phyloP scores from a whole-genome alignment of 2,797 vertebrate genomes.

The Pseudochromis fuscus region DNA sequence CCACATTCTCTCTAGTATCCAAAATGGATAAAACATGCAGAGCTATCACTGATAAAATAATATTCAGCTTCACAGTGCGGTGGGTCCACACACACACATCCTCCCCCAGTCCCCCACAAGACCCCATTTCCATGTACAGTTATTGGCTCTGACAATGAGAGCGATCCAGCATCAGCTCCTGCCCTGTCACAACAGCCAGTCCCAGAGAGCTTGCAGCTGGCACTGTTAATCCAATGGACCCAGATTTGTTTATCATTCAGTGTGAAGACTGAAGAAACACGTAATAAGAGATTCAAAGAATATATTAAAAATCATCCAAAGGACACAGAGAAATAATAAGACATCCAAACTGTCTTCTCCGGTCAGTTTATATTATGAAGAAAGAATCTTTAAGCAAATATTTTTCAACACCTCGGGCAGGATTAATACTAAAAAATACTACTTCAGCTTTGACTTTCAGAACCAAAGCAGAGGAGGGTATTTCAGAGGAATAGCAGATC shows the following conservation, averaged over 20 bases:
- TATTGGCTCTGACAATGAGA: slow-evolving; percentile 49
- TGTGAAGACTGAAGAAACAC: slow-evolving; percentile 21
- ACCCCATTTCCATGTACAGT: slow-evolving; percentile 44
- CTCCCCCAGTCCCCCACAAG: slow-evolving; percentile 12
- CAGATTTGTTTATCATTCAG: slow-evolving; percentile 53
- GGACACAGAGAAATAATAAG: slow-evolving; percentile 23
- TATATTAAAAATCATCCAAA: slow-evolving; percentile 18
- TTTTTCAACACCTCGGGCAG: slow-evolving; percentile 24
- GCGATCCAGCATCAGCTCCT: slow-evolving; percentile 41
- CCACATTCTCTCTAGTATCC: slow-evolving; percentile 58
- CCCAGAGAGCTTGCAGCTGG: slow-evolving; percentile 60
- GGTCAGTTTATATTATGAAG: slow-evolving; percentile 13
- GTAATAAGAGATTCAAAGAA: slow-evolving; percentile 27
- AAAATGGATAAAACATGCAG: slow-evolving; percentile 55
- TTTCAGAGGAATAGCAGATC: slow-evolving; percentile 62
- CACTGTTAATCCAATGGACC: slow-evolving; percentile 39
- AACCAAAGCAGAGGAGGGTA: slow-evolving; percentile 26
- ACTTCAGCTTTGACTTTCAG: slow-evolving; percentile 25
- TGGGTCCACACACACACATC: slow-evolving; percentile 27
- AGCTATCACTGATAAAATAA: slow-evolving; percentile 38
- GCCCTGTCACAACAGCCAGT: slow-evolving; percentile 64
- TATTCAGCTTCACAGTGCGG: slow-evolving; percentile 19
- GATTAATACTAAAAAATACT: slow-evolving; percentile 33
- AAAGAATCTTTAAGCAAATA: slow-evolving; percentile 14
- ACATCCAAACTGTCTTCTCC: slow-evolving; percentile 29